A percentile compares a stretch with the other conserved stretches of the same genome.
These are phyloP conservation scores for Acromyrmex charruanus DNA, from an alignment of 1,140 invertebrate species.

Conservation along the genomic window DNA sequence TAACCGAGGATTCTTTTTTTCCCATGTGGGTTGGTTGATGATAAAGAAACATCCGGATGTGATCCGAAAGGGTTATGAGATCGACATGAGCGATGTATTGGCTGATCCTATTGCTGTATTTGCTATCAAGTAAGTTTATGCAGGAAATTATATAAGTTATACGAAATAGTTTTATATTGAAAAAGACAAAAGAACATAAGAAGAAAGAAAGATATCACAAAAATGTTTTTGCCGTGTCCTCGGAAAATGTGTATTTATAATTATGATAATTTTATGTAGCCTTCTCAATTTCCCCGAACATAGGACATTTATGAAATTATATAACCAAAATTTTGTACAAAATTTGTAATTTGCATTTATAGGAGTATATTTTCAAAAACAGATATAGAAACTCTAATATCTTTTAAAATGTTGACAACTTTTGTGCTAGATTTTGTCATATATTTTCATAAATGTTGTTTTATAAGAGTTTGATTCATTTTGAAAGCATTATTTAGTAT, in stretches of 20 bases:
- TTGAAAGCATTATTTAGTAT: background rate
- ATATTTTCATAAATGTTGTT: no score
- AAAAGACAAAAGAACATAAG: background rate
- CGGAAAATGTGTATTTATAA: no score
- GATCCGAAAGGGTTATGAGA: constrained; percentile 89
- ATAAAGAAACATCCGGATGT: constrained; percentile 95
- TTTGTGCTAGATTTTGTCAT: no score
- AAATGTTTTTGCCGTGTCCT: no score
- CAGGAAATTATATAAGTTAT: background rate
- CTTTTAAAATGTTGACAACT: no score
- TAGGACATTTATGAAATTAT: no score
- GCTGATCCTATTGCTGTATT: constrained; percentile 92
- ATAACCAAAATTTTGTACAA: no score
- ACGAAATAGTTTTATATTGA: background rate
- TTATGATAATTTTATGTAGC: no score
- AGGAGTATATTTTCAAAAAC: no score
- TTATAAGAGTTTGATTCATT: background rate
- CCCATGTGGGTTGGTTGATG: constrained; percentile 96
- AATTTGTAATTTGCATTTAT: no score
- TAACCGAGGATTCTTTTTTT: constrained; percentile 96
- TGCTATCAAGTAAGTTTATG: constrained; percentile 89
- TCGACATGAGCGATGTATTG: constrained; percentile 93
- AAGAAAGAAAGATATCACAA: background rate
- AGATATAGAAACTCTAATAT: no score
- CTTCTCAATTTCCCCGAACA: no score